These are phyloP conservation scores for Scotopteryx bipunctaria DNA, from an alignment of 2,888 invertebrate genomes.

Conservation along the genomic window DNA sequence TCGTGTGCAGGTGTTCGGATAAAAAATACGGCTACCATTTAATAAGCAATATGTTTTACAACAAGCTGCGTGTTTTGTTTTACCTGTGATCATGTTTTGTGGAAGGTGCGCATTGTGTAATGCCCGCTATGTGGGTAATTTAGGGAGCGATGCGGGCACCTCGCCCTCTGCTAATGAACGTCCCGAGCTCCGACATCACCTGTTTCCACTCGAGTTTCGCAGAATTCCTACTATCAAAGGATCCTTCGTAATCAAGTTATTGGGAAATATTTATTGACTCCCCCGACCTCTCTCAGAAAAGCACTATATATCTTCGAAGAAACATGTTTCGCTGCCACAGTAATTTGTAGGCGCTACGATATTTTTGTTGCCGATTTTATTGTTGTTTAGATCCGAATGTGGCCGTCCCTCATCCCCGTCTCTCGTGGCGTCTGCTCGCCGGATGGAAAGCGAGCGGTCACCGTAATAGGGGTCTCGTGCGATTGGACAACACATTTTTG, in stretches of 20 bases:
- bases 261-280: constrained; percentile 55
- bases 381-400: constrained; percentile 55
- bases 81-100: constrained; percentile 6
- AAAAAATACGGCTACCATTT: constrained; percentile 9
- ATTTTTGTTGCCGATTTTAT: constrained; percentile 59
- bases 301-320: constrained; percentile 50
- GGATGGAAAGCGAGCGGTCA: constrained; percentile 50
- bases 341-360: constrained; percentile 53
- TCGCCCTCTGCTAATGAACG: constrained; percentile 29
- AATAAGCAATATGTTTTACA: constrained; percentile 7
- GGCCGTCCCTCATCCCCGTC: constrained; percentile 43
- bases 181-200: constrained; percentile 35
- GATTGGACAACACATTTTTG: constrained; percentile 58
- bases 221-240: constrained; percentile 48
- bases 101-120: constrained; percentile 12
- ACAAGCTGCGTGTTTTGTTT: constrained; percentile 10
- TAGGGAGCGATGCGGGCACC: constrained; percentile 24
- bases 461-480: constrained; percentile 51
- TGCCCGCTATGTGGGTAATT: constrained; percentile 32
- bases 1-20: constrained; percentile 20
- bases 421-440: constrained; percentile 17
- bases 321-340: constrained; percentile 50
- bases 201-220: constrained; percentile 36
- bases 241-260: constrained; percentile 57
- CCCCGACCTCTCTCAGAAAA: constrained; percentile 39